Base-by-base conservation (phyloP, 2,113 vertebrate species). In the Aleadryas rufinucha region DNA sequence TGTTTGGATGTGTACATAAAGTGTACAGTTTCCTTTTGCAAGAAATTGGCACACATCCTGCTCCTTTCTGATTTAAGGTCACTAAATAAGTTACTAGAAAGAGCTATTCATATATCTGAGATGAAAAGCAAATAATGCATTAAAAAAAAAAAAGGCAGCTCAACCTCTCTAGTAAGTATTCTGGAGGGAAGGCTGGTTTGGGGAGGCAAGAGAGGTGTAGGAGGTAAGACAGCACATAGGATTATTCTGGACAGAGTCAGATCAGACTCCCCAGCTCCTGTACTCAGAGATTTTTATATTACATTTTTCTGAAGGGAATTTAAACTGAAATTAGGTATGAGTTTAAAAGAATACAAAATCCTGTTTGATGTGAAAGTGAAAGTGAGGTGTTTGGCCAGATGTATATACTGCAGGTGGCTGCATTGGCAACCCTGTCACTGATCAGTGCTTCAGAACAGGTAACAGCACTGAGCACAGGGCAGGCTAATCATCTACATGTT, bases 321-420 rank as follows among this genome's bases (percentile, higher is more conserved):
- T 89, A 64, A 72, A 59, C 45, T 64, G 42, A 70, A 92, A 63
- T 35, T 30, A 84, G 18, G 15, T 56, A 69, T 49, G 39, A 41
- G 1, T 87, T 88, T 77, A 70, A 90, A 87, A 81, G 60, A 64
- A 84, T 44, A 21, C 42, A 60, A 84, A 84, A 65, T 71, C 60
- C 71, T 72, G 66, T 92, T 75, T 64, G 69, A 84, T 87, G 76
- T 90, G 93, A 94, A 96, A 95, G 80, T 91, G 87, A 87, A 95
- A 97, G 79, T 41, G 60, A 91, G 69, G 41, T 87, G 52, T 72
- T 90, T 71, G 87, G 75, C 88, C 68, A 71, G 64, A 45, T 77
- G 82, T 70, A 39, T 66, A 22, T 37, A 33, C 50, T 54, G 78
- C 80, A 90, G 65, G 65, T 68, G 61, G 63, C 91, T 89, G 72